These are phyloP conservation scores for Hydractinia symbiolongicarpus DNA, from an alignment of 30 jellyfish, hydroid and myxozoan species.

Conservation along the genomic window DNA sequence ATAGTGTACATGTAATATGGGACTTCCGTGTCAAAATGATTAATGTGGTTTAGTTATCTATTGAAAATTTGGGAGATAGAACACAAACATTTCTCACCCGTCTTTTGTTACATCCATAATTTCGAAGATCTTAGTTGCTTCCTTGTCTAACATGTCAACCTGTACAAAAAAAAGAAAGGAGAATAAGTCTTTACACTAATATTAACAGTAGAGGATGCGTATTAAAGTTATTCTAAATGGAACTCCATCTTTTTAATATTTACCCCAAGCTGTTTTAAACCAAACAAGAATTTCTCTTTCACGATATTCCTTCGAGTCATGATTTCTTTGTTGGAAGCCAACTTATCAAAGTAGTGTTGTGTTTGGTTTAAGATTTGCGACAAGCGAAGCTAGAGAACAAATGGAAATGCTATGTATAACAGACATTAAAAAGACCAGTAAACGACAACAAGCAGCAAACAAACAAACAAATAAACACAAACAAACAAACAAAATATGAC, in stretches of 20 bases:
- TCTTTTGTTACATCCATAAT: slow-evolving; percentile 51
- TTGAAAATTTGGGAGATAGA: no score
- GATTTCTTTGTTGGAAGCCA: slow-evolving; percentile 44
- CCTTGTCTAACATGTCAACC: slow-evolving; percentile 71
- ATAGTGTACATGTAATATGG: no score
- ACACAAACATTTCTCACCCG: slow-evolving; percentile 48
- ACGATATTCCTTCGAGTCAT: slow-evolving; percentile 61
- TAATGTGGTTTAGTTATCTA: no score
- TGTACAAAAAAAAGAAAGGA: slow-evolving; percentile 13
- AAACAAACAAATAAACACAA: no score
- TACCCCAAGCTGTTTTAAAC: slow-evolving; percentile 86
- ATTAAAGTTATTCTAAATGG: no score
- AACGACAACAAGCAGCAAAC: neutral
- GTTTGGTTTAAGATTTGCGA: slow-evolving; percentile 88
- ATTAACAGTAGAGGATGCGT: no score
- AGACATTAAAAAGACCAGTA: neutral
- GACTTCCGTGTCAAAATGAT: no score
- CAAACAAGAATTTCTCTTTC: slow-evolving; percentile 47
- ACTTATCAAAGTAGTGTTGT: slow-evolving; percentile 56
- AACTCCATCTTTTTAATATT: neutral
- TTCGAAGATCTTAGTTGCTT: slow-evolving; percentile 59
- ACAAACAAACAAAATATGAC: no score
- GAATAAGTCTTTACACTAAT: neutral
- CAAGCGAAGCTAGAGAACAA: slow-evolving; percentile 60
- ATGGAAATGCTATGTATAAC: neutral